These are phyloP conservation scores for Notocelia uddmanniana DNA, from an alignment of 2,888 invertebrate genomes.

Conservation along the genomic window DNA sequence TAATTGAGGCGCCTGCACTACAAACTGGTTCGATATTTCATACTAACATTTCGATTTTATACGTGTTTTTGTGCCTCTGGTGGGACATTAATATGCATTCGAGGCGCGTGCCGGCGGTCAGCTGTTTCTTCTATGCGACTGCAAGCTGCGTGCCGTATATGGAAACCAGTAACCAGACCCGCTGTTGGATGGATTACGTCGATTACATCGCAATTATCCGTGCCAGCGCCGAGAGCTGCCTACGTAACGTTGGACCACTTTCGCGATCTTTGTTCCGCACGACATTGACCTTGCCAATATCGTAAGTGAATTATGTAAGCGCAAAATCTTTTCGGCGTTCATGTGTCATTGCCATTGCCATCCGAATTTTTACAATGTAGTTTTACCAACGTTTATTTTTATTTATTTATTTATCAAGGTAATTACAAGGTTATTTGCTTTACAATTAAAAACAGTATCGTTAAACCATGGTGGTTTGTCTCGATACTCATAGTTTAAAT, in stretches of 20 bases:
- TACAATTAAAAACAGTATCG: no score
- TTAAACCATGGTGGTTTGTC: no score
- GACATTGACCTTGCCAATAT: slow-evolving; percentile 81
- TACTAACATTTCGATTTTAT: slow-evolving; percentile 77
- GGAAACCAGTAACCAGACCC: slow-evolving; percentile 70
- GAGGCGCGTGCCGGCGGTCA: slow-evolving; percentile 82
- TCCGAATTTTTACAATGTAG: slow-evolving; percentile 59
- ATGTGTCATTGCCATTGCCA: slow-evolving; percentile 72
- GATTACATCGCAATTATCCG: slow-evolving; percentile 84
- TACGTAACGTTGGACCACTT: slow-evolving; percentile 77
- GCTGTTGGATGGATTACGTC: slow-evolving; percentile 79
- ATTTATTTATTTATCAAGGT: no score
- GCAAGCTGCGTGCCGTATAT: slow-evolving; percentile 83
- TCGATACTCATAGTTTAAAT: no score
- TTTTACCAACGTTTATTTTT: slow-evolving; percentile 2
- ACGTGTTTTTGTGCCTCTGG: slow-evolving; percentile 73
- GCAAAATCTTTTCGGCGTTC: slow-evolving; percentile 68
- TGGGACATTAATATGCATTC: slow-evolving; percentile 80
- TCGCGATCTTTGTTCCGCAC: slow-evolving; percentile 80
- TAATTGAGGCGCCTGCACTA: slow-evolving; percentile 74
- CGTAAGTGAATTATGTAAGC: slow-evolving; percentile 65
- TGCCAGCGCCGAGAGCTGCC: slow-evolving; percentile 62
- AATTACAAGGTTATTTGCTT: no score
- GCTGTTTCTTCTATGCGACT: slow-evolving; percentile 82
- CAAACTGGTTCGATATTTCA: slow-evolving; percentile 73